Evolutionary conservation across 2,888 invertebrate genomes (phyloP), one percentile per base, ranked within the genome.

Genomic region (Adelphocoris suturalis): DNA sequence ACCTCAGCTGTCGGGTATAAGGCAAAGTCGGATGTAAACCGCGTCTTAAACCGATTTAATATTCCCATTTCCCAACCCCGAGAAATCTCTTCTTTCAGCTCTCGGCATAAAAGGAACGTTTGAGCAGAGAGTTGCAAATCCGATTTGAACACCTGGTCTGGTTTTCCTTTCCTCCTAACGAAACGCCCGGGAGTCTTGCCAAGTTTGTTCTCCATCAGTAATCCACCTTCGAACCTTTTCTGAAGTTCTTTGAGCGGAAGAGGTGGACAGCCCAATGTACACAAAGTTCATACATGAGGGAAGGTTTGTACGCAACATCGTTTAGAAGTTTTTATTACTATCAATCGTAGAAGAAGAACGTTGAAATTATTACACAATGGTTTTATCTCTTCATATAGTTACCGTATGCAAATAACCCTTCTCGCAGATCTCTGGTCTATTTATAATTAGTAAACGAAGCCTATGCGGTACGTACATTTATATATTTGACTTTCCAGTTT

Each of bases 121-220:
- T 68, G 68, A 68, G 68, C 23, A 5, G 68, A 23, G 68, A 9
- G 68, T 23, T 68, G 68, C 68, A 68, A 68, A 68, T 68, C 68
- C 68, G 68, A 68, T 68, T 68, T 68, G 68, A 68, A 68, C 68
- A 68, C 68, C 68, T 68, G 68, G 68, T 68, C 23, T 68, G 68
- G 68, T 23, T 68, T 68, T 27, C 68, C 23, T 23, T n/a, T 57
- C 57, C 57, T 57, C 19, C 14, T 57, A 57, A 57, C 57, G 57
- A 57, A 57, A 57, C n/a, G 57, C 68, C 19, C 5, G 19, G n/a
- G 9, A 23, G 23, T 23, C 68, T 5, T 23, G 68, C 19, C 68
- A 68, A 68, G 68, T 68, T 68, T 68, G 68, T 68, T 27, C 68
- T 23, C 19, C 68, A 0, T 5, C n/a, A 5, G 68, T 68, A 68